Evolutionary conservation across 2,113 vertebrate species (phyloP), one percentile per base, ranked within the genome.

Genomic region (Podiceps cristatus): DNA sequence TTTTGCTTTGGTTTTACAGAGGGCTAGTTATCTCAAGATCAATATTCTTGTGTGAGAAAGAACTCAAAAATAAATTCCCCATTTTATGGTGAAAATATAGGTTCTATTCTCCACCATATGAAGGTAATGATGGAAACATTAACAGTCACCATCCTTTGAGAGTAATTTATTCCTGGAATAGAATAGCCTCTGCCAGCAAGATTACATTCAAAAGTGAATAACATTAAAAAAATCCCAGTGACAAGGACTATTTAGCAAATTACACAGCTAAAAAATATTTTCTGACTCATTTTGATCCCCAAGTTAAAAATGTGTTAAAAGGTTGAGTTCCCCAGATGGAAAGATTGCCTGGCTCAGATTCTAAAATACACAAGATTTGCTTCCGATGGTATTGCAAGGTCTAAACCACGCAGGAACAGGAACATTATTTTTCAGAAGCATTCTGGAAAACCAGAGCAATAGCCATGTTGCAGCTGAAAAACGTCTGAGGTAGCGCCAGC

Each of bases 161-260:
- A 88, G 45, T 42, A 88, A 86, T 85, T 95, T 88, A 75, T 90
- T 96, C 84, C 92, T 95, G 62, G 53, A 94, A 92, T 75, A 64
- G 74, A 93, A 62, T 56, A 92, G 40, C 18, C 22, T 88, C 55
- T 73, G 80, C 73, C 93, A 96, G 69, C 40, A 87, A 91, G 28
- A 85, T 87, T 90, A 85, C 47, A 86, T 76, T 88, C 28, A 94
- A 78, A 93, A 95, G 35, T 14, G 23, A 94, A 86, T 14, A 83
- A 42, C 64, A 59, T 59, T 89, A 93, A 72, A 96, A 95, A 95
- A 91, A 94, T 47, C 52, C 69, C 52, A 94, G 16, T 3, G 60
- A 93, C 47, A 91, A 93, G 23, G 18, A 40, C 73, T 87, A 44
- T 63, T 88, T 69, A 91, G 72, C 31, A 96, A 95, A 88, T 83